Base-by-base conservation (phyloP, 1,140 invertebrate genomes). In the Euwallacea similis region DNA sequence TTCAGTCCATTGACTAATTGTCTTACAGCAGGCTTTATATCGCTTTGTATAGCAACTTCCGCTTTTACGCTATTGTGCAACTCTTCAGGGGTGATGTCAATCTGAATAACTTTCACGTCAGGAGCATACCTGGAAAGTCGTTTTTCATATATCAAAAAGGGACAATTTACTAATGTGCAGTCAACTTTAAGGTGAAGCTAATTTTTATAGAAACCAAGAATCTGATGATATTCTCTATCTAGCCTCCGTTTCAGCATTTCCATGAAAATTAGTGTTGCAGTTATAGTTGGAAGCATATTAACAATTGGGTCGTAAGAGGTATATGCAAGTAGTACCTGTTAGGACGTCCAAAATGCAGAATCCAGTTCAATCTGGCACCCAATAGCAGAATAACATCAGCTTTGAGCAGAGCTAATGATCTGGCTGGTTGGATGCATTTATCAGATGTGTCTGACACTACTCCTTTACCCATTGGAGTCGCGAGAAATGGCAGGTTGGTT, bases 401-500 rank as follows among this genome's bases (percentile, higher is more conserved):
- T 74, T 95, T 86, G 74, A 91, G 88, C 21, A 98, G 83, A 10
- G 94, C 96, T 42, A 87, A 78, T 0, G 96, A 97, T 70, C 97
- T 86, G 0, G 96, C 95, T 13, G 93, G 87, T 3, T 90, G 88
- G 4, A 98, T 91, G 82, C 93, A 95, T 67, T 88, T 85, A 1
- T 82, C 71, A 73, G 94, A 90, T 11, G 85, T 85, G 81, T 98
- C 97, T 0, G 94, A 85, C 8, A 98, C 88, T 2, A 97, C 93
- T 46, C 96, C 97, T 85, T 98, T 98, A n/a, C 88, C 97, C 95
- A 98, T 98, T 0, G 97, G 96, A 11, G 95, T 98, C 0, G 96
- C 90, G 42, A 98, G 83, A 81, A 97, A 96, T 7, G 97, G 97
- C 13, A 98, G 78, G 71, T 90, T 87, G 9, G 88, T 90, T 11